These are phyloP conservation scores for Lithophane leautieri DNA, from an alignment of 2,888 invertebrate genomes.

Conservation along the genomic window DNA sequence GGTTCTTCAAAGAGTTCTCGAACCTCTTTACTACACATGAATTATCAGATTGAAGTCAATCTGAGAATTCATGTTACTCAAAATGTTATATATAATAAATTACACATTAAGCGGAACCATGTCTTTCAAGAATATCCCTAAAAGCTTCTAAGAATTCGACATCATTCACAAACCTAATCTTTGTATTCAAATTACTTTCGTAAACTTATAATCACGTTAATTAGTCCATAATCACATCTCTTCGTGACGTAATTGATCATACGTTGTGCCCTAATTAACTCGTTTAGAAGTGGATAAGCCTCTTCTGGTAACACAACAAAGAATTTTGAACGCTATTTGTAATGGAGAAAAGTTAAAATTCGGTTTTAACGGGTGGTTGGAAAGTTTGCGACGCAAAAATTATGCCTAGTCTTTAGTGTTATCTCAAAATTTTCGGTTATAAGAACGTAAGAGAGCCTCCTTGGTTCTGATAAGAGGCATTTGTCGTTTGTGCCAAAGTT, in stretches of 20 bases:
- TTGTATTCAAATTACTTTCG: slow-evolving; percentile 41
- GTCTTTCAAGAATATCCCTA: neutral
- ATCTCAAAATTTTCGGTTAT: slow-evolving; percentile 49
- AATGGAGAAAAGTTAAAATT: neutral
- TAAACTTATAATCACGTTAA: slow-evolving; percentile 57
- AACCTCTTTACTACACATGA: neutral
- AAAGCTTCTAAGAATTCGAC: slow-evolving; percentile 4
- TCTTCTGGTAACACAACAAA: neutral
- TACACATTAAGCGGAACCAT: neutral
- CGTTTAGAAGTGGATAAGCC: slow-evolving; percentile 27
- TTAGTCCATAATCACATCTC: slow-evolving; percentile 61
- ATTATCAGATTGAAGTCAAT: too few relatives aligned
- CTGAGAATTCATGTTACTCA: slow-evolving; percentile 1
- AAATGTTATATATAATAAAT: slow-evolving; percentile 6
- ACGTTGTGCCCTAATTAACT: slow-evolving; percentile 60
- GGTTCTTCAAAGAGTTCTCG: slow-evolving; percentile 5
- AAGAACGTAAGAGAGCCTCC: slow-evolving; percentile 43
- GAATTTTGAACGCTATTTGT: neutral
- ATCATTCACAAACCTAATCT: slow-evolving; percentile 39
- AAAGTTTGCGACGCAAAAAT: slow-evolving; percentile 49
- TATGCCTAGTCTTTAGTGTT: slow-evolving; percentile 37
- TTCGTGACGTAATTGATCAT: slow-evolving; percentile 64
- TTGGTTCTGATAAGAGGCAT: slow-evolving; percentile 51
- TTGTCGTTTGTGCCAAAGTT: slow-evolving; percentile 41
- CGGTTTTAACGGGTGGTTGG: neutral